These are phyloP conservation scores for Drosophila varians DNA, from an alignment of 1,140 invertebrate genomes.

Conservation along the genomic window DNA sequence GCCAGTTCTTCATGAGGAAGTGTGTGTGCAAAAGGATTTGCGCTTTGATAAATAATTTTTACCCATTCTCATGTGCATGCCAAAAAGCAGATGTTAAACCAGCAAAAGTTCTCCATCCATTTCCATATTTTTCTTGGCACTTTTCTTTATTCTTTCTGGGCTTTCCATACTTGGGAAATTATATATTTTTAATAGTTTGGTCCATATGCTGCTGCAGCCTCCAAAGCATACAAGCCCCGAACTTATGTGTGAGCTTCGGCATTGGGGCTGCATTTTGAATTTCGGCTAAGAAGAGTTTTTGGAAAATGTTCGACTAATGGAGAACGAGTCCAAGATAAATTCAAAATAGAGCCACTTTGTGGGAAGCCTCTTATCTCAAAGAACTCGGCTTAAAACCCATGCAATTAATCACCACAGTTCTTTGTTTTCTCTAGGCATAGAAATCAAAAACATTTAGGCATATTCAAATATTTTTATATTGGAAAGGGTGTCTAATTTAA, in stretches of 20 bases:
- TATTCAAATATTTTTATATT: no score
- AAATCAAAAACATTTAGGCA: no score
- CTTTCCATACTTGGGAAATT: slow-evolving; percentile 37
- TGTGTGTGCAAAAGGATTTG: slow-evolving; percentile 64
- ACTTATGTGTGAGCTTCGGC: slow-evolving; percentile 24
- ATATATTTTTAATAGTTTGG: slow-evolving; percentile 48
- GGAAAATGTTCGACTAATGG: slow-evolving; percentile 6
- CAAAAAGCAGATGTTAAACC: slow-evolving; percentile 61
- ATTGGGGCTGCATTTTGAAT: slow-evolving; percentile 8
- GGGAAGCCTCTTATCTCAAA: neutral
- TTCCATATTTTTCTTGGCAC: slow-evolving; percentile 42
- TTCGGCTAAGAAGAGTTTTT: slow-evolving; percentile 9
- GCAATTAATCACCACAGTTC: no score
- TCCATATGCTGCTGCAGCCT: slow-evolving; percentile 8
- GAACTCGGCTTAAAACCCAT: neutral
- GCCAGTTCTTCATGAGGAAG: neutral
- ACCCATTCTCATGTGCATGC: slow-evolving; percentile 60
- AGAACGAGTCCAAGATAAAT: slow-evolving; percentile 7
- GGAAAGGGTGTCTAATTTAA: no score
- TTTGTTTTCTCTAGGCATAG: no score
- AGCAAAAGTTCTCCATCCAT: slow-evolving; percentile 35
- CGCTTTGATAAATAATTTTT: slow-evolving; percentile 71
- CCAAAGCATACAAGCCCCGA: slow-evolving; percentile 19
- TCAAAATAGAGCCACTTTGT: slow-evolving; percentile 26
- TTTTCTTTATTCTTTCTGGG: slow-evolving; percentile 21